Conservation (phyloP, 2,113 vertebrate genomes). For the Lasiurus cinereus region DNA sequence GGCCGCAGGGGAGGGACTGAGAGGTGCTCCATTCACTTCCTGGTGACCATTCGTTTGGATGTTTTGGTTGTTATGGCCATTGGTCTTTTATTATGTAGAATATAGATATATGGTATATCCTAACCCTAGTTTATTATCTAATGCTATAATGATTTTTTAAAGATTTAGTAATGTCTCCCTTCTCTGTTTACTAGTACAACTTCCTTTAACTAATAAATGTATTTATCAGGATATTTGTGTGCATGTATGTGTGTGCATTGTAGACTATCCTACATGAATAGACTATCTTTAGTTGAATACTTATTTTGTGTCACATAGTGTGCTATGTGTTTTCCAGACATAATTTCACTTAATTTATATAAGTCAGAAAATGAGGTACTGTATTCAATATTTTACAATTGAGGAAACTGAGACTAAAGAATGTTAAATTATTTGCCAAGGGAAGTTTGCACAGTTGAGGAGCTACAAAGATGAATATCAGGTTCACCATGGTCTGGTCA, state of each 20-base stretch:
- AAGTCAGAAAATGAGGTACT: neutral
- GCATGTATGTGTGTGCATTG: neutral
- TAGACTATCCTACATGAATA: neutral
- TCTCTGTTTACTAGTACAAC: neutral
- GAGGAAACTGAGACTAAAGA: neutral
- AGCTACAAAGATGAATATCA: neutral
- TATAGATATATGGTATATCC: neutral
- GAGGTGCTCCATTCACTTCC: too few relatives aligned
- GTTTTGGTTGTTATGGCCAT: too few relatives aligned
- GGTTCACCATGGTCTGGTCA: neutral
- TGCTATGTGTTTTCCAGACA: neutral
- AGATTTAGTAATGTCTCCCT: neutral
- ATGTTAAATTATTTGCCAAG: neutral
- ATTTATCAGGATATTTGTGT: neutral
- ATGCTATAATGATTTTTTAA: neutral
- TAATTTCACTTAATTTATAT: neutral
- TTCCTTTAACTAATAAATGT: neutral
- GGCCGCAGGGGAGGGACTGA: too few relatives aligned
- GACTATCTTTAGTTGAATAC: neutral
- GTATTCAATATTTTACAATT: neutral
- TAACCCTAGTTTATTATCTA: constrained; percentile 9
- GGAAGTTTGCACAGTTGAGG: neutral
- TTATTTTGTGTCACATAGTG: neutral
- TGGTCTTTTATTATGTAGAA: too few relatives aligned
- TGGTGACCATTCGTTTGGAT: too few relatives aligned